Evolutionary conservation across 2,888 invertebrate genomes (phyloP), one percentile per base, ranked within the genome.

Genomic region (Epistrophella euchroma): DNA sequence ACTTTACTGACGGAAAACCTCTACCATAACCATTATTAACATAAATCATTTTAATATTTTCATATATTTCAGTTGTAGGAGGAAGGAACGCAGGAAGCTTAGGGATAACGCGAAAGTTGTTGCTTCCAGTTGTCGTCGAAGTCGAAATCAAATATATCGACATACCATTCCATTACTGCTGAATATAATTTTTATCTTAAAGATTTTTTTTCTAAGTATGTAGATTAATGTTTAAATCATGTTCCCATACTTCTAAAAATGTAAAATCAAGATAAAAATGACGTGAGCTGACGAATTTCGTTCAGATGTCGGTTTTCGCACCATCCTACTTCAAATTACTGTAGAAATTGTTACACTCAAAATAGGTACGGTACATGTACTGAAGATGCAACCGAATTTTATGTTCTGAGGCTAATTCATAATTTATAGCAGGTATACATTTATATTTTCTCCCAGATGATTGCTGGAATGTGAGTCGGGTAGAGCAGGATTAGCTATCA

Each of bases 351-450:
- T 35, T 2, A n/a, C 37, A 40, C 37, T 52, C 40, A 37, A 68
- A n/a, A 25, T 15, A n/a, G n/a, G n/a, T 13, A 4, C 45, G 0
- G 9, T 11, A 45, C 40, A 6, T 37, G 40, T 40, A 28, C 62
- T 17, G 28, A 62, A 74, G 68, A 64, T 79, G 66, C 79, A 85
- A 72, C 80, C 60, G 52, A 85, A 85, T 85, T 76, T 79, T 52
- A 68, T 68, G 37, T 72, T 74, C 73, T 80, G 58, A 55, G 45
- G 58, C 25, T 76, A 72, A 66, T 80, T 85, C 68, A 80, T 80
- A 72, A 85, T 85, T 85, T 40, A 60, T 60, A 37, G 60, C 6
- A 55, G 13, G 6, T 7, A 4, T 19, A 58, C 60, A 60, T 52
- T 15, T 5, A 75, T 72, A 75, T 72, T 28, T 40, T 11, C 28